Evolutionary conservation across 2,113 vertebrate genomes (phyloP), one percentile per base, ranked within the genome.

Genomic region (Pipa parva): DNA sequence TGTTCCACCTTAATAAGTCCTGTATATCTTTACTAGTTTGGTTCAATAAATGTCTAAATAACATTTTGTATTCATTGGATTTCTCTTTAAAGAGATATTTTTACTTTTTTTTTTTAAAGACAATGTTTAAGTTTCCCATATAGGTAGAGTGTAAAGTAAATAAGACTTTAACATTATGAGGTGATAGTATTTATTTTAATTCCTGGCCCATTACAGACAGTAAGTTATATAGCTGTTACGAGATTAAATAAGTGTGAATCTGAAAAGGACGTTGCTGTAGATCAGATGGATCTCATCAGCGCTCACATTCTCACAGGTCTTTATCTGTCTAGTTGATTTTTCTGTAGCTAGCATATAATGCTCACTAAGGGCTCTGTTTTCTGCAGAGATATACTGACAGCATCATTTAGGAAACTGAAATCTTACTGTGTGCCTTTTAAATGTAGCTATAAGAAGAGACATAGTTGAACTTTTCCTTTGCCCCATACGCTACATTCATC

Each of bases 211-310:
- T 61, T 45, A 50, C 25, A 5, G 48, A 50, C 57, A 22, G 42
- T 31, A 24, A 15, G 26, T 17, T 27, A 45, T 52, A 12, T 59
- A 70, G 58, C 58, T 70, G 66, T 70, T 54, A 31, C 46, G 5
- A 55, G 66, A 70, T 70, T 70, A 60, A 70, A 39, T 52, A 70
- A 24, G 66, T 70, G 66, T 54, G 58, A 70, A 54, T 54, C 17
- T 51, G 12, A 15, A 51, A 57, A 46, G 52, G 36, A 65, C 27
- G 33, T 25, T 13, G 45, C 49, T 29, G 22, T 10, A 36, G 22
- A 45, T 61, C 57, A 61, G 57, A 70, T 70, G 57, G 22, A 49
- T 69, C 50, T 31, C 57, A 54, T 70, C 66, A 70, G 20, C 27
- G 6, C 24, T 21, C 66, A 70, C 66, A 45, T 70, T 61, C 66